A percentile compares a stretch with the other conserved stretches of the same genome.
Evolutionary conservation across 1,140 invertebrate species (phyloP).

Genomic region (Drosophila kepulauana): DNA sequence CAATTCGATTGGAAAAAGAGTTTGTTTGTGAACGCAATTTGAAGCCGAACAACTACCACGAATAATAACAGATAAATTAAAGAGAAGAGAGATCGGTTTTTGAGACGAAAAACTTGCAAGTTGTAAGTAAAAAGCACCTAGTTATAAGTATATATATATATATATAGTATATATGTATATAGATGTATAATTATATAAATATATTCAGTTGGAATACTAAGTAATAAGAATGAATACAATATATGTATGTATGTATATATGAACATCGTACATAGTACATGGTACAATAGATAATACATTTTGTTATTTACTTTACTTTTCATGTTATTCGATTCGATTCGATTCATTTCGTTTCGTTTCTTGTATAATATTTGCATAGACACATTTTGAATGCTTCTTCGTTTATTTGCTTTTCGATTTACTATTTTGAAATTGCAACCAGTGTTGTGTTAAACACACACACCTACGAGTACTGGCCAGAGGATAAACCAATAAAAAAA

Average conservation of each 20-base stretch:
- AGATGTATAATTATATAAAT: slow-evolving; percentile 50
- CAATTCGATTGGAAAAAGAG: slow-evolving; percentile 42
- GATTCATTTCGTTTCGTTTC: background rate
- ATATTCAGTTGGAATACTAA: slow-evolving; percentile 54
- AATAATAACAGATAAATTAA: slow-evolving; percentile 32
- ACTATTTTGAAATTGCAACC: slow-evolving; percentile 33
- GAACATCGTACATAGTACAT: slow-evolving; percentile 23
- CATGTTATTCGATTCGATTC: slow-evolving; percentile 1
- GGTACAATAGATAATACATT: slow-evolving; percentile 42
- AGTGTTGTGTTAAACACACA: slow-evolving; percentile 44
- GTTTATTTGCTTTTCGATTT: slow-evolving; percentile 62
- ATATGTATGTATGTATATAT: background rate
- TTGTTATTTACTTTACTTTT: slow-evolving; percentile 17
- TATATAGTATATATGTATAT: slow-evolving; percentile 33
- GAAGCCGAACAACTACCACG: slow-evolving; percentile 41
- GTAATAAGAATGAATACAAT: slow-evolving; percentile 41
- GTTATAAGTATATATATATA: slow-evolving; percentile 29
- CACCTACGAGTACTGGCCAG: slow-evolving; percentile 31
- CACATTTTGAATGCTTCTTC: slow-evolving; percentile 80
- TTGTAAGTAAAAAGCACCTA: slow-evolving; percentile 51
- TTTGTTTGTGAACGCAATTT: slow-evolving; percentile 25
- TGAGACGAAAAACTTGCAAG: slow-evolving; percentile 29
- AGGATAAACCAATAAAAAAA: slow-evolving; percentile 1
- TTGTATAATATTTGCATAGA: slow-evolving; percentile 72
- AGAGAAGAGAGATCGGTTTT: slow-evolving; percentile 21